phyloP scores from a whole-genome alignment of 2,113 vertebrate genomes.

The Gulo gulo region DNA sequence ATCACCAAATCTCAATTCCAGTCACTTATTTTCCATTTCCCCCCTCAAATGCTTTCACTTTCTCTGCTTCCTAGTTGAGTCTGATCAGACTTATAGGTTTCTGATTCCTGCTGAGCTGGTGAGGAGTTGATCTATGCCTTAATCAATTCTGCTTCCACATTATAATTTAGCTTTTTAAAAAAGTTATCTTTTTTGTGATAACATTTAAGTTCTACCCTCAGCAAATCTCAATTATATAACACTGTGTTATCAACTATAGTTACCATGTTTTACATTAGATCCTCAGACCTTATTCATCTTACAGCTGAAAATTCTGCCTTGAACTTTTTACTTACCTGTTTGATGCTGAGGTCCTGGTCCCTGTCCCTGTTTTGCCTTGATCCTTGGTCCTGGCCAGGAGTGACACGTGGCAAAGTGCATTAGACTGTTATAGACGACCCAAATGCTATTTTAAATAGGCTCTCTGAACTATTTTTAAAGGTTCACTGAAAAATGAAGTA shows the following conservation, averaged over 20 bases:
- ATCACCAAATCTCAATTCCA: not conserved
- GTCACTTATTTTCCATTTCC: not conserved
- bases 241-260: not conserved
- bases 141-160: not conserved
- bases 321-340: not conserved
- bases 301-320: not conserved
- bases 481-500: conserved; percentile 26
- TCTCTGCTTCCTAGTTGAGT: not conserved
- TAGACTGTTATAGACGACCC: not conserved
- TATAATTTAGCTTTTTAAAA: not conserved
- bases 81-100: not conserved
- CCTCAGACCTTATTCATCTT: not conserved
- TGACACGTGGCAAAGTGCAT: not conserved
- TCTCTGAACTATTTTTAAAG: conserved; percentile 33
- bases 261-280: not conserved
- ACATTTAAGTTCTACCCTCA: not conserved
- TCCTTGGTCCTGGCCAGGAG: not conserved
- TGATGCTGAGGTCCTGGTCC: not conserved
- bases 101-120: not conserved
- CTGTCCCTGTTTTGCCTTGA: not conserved
- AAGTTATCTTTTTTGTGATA: not conserved
- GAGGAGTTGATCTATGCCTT: not conserved
- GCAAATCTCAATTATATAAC: not conserved
- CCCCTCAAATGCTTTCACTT: not conserved
- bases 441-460: not conserved